Evolutionary conservation across 92 coral and sea anemone species (phyloP).

Genomic region (Phenganax stokvisi): DNA sequence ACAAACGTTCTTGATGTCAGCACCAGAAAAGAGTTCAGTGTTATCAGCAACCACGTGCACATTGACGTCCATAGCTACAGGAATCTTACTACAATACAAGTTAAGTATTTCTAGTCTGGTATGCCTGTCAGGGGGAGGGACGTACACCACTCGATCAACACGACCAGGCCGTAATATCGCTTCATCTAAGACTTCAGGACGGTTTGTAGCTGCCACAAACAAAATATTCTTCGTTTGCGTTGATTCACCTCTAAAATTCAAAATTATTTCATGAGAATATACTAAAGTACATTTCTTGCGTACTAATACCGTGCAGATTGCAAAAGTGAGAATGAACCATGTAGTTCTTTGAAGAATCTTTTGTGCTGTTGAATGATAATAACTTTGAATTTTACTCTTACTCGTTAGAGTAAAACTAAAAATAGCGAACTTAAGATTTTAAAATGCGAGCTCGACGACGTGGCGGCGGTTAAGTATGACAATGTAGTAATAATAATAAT

Average conservation of each 20-base stretch:
- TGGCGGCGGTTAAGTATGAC: too few species aligned
- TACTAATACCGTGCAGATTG: too few species aligned
- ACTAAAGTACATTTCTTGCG: too few species aligned
- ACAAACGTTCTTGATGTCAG: conserved; percentile 87
- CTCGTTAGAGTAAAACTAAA: too few species aligned
- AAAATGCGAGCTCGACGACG: too few species aligned
- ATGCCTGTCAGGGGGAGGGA: conserved; percentile 89
- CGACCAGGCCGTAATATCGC: conserved; percentile 95
- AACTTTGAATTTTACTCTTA: too few species aligned
- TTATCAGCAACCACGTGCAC: conserved; percentile 56
- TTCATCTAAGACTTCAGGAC: conserved; percentile 84
- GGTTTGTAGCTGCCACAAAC: conserved; percentile 88
- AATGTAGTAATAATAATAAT: too few species aligned
- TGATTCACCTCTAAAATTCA: neutral
- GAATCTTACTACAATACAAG: conserved; percentile 71
- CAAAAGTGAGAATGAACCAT: too few species aligned
- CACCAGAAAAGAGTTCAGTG: conserved; percentile 85
- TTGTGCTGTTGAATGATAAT: too few species aligned
- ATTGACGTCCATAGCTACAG: conserved; percentile 69
- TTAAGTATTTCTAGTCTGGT: conserved; percentile 77
- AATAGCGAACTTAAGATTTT: too few species aligned
- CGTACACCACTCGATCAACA: conserved; percentile 83
- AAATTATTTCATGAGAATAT: neutral
- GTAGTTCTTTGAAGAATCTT: too few species aligned
- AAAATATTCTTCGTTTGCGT: conserved; percentile 55